Evolutionary conservation across 2,888 invertebrate species (phyloP), one percentile per base, ranked within the genome.

Genomic region (Eupithecia tripunctaria): DNA sequence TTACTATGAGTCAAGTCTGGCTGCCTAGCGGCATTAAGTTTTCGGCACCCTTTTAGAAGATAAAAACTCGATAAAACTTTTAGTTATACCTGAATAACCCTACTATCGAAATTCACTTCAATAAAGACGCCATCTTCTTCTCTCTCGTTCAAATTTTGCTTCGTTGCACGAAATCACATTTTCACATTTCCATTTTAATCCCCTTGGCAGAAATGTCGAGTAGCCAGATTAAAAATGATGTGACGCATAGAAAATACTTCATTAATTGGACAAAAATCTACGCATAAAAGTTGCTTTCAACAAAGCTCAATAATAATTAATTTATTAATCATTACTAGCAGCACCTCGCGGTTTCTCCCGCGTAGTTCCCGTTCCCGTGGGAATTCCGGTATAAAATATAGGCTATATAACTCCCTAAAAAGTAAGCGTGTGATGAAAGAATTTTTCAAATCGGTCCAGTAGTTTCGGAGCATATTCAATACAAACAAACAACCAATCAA

Each of bases 141-240:
- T 67, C 64, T 51, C 69, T 79, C 70, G 56, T 79, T 79, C 74
- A 73, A 74, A 66, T 81, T 78, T 78, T 67, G 78, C 81, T 70
- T 73, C 70, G 60, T 78, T 77, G 81, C 78, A 70, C 67, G 65
- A 74, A 80, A 79, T 72, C 68, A 25, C 75, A 77, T 80, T 80
- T 81, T 80, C n/a, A 47, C 47, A 51, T 51, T 51, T 51, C 51
- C 71, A 75, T 79, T 82, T 82, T 78, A 79, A 79, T 81, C 51
- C 71, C 36, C 36, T 66, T 72, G 71, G 73, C 63, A 73, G 77
- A 79, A 80, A 82, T 79, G 66, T 64, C 75, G 68, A 82, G 77
- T 77, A 68, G 72, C 74, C 70, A 36, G 73, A 51, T 68, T 73
- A 72, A 73, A 67, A 71, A 60, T 76, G 66, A 75, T 15, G 10